These are phyloP conservation scores for Orthonychiurus folsomi DNA, from an alignment of 2,888 invertebrate species.

Conservation along the genomic window DNA sequence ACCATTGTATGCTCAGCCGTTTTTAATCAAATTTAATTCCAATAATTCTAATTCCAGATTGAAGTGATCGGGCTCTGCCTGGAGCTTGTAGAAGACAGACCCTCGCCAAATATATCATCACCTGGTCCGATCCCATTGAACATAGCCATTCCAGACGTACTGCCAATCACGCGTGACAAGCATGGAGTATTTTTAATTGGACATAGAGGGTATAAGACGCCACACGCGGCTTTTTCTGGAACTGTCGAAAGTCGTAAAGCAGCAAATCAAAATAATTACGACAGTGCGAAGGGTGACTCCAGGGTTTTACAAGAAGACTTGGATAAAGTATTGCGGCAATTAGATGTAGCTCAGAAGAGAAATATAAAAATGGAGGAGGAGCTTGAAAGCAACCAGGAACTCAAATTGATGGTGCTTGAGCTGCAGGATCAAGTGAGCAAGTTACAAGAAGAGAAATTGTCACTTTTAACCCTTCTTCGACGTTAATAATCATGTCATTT, in stretches of 20 bases:
- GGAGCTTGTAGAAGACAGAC: conserved; percentile 73
- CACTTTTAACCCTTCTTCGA: conserved; percentile 9
- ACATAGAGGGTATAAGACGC: conserved; percentile 44
- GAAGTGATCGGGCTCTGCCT: conserved; percentile 62
- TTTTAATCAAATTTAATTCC: no score
- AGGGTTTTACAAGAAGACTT: conserved; percentile 19
- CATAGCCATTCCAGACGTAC: conserved; percentile 57
- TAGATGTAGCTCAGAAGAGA: conserved; percentile 15
- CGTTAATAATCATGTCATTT: neutral
- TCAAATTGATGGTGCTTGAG: conserved; percentile 24
- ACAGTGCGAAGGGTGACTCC: conserved; percentile 10
- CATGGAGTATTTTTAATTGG: conserved; percentile 66
- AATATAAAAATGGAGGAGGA: conserved; percentile 21
- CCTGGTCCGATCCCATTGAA: conserved; percentile 73
- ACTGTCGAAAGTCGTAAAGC: neutral
- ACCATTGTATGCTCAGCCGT: no score
- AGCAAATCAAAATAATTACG: neutral
- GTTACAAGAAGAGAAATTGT: conserved; percentile 24
- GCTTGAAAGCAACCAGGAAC: conserved; percentile 15
- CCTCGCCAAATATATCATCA: conserved; percentile 67
- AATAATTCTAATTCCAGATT: conserved; percentile 30
- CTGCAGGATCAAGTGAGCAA: conserved; percentile 26
- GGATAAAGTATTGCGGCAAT: conserved; percentile 20
- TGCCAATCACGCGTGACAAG: conserved; percentile 61
- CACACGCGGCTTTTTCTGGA: neutral